Evolutionary conservation across 1,140 invertebrate species (phyloP).

Genomic region (Hyposmocoma kahamanoa): DNA sequence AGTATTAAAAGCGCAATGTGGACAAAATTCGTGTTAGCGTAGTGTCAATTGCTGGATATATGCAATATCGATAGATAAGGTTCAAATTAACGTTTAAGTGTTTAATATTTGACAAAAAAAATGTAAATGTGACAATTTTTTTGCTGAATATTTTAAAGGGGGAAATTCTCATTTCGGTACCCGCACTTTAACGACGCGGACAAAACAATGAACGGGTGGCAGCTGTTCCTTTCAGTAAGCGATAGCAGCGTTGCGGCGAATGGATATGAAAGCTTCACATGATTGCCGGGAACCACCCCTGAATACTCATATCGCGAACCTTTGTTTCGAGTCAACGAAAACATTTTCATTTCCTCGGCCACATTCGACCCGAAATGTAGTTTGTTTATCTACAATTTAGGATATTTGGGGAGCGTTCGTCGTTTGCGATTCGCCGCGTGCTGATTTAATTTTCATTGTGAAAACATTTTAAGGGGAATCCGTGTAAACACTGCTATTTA

Average conservation of each 20-base stretch:
- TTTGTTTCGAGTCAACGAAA: constrained; percentile 43
- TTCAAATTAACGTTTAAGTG: too few relatives aligned
- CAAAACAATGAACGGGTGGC: constrained; percentile 29
- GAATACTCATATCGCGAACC: constrained; percentile 25
- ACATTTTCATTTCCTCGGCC: constrained; percentile 47
- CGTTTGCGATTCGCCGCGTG: constrained; percentile 25
- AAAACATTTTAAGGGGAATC: constrained; percentile 28
- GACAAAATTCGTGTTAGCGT: too few relatives aligned
- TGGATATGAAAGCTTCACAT: constrained; percentile 22
- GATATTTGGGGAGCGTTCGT: constrained; percentile 22
- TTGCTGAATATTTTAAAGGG: too few relatives aligned
- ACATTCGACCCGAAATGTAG: constrained; percentile 22
- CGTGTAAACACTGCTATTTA: constrained; percentile 21
- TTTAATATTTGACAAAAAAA: too few relatives aligned
- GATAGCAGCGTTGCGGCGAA: constrained; percentile 29
- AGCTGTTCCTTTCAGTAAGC: constrained; percentile 41
- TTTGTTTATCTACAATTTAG: constrained; percentile 52
- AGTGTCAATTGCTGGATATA: too few relatives aligned
- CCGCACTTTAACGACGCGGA: constrained; percentile 5
- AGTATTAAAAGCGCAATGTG: too few relatives aligned
- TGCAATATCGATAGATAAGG: too few relatives aligned
- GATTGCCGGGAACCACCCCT: constrained; percentile 14
- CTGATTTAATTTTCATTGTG: constrained; percentile 36
- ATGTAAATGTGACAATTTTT: too few relatives aligned
- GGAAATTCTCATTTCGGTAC: neutral